Evolutionary conservation across 2,888 invertebrate genomes (phyloP).

Genomic region (Sinotaia quadrata): DNA sequence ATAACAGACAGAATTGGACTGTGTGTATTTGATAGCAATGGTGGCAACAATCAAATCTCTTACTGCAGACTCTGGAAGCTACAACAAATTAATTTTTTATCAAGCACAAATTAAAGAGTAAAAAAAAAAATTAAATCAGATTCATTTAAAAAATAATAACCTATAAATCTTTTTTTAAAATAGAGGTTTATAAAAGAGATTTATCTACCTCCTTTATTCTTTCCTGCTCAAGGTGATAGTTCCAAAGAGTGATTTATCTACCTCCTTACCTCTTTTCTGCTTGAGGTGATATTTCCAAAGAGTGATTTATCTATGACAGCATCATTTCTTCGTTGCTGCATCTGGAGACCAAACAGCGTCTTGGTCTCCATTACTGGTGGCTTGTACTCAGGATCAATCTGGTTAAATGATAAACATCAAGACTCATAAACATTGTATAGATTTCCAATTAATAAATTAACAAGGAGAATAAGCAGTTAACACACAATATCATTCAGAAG

Average conservation of each 20-base stretch:
- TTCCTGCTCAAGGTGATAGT: slow-evolving; percentile 82
- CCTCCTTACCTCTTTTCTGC: slow-evolving; percentile 76
- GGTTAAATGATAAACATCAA: slow-evolving; percentile 34
- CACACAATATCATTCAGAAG: no score
- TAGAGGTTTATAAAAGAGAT: no score
- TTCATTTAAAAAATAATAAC: no score
- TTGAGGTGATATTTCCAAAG: slow-evolving; percentile 86
- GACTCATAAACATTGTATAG: no score
- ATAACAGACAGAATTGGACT: slow-evolving; percentile 98
- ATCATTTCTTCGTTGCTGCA: slow-evolving; percentile 92
- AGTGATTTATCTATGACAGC: slow-evolving; percentile 83
- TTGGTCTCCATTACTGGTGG: slow-evolving; percentile 87
- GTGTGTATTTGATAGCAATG: slow-evolving; percentile 96
- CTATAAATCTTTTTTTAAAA: no score
- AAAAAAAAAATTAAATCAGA: background rate
- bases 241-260: no score
- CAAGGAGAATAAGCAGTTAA: no score
- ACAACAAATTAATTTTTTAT: slow-evolving; percentile 35
- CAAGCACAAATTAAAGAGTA: background rate
- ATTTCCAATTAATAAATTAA: no score
- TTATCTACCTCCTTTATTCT: slow-evolving; percentile 74
- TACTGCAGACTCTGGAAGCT: slow-evolving; percentile 83
- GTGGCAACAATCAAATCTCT: slow-evolving; percentile 96
- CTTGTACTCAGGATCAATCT: slow-evolving; percentile 90
- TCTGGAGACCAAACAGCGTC: slow-evolving; percentile 85